A percentile compares a stretch with the other conserved stretches of the same genome.
phyloP scores from a whole-genome alignment of 2,113 vertebrate genomes.

The Seriola rivoliana region DNA sequence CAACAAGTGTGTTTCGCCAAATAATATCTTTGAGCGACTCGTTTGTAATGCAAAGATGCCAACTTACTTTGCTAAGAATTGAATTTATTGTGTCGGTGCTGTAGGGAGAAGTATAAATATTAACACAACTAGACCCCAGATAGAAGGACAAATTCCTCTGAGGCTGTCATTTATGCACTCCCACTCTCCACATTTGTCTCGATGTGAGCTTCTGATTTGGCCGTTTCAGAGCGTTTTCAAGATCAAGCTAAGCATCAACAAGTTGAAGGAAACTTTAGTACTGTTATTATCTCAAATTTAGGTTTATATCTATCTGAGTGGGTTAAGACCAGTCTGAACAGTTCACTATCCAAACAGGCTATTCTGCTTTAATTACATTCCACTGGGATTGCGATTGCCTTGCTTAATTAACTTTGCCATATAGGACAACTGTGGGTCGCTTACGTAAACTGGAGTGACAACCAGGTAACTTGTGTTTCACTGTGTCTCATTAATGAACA shows the following conservation, averaged over 20 bases:
- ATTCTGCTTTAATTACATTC: not conserved
- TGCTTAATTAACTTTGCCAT: not conserved
- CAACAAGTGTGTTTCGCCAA: slow-evolving; percentile 52
- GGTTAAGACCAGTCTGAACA: too few relatives aligned
- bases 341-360: not conserved
- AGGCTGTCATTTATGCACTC: slow-evolving; percentile 10
- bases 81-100: not conserved
- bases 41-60: slow-evolving; percentile 45
- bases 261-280: not conserved
- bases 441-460: not conserved
- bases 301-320: too few relatives aligned
- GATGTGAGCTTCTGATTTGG: not conserved
- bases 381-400: not conserved
- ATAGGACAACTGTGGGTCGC: too few relatives aligned
- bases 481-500: not conserved
- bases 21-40: slow-evolving; percentile 26
- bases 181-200: not conserved
- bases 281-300: not conserved
- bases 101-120: slow-evolving; percentile 4
- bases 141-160: not conserved
- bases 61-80: slow-evolving; percentile 6
- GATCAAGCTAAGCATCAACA: not conserved
- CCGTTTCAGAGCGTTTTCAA: slow-evolving; percentile 3
- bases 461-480: not conserved
- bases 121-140: not conserved